Conservation (phyloP, 2,797 vertebrate genomes). For the Poeciliopsis infans region DNA sequence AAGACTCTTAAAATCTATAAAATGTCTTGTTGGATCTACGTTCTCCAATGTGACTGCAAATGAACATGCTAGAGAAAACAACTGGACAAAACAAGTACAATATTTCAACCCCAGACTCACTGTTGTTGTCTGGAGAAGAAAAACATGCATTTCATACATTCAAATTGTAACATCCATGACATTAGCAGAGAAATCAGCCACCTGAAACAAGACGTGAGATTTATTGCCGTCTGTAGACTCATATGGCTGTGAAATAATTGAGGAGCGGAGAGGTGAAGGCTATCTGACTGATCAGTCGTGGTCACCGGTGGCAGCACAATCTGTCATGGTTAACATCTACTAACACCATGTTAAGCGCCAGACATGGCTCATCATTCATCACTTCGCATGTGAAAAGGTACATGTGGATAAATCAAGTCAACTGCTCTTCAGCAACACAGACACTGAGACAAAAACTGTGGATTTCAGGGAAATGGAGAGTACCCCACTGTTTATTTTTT, state of each 20-base stretch:
- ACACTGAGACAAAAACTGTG: constrained; percentile 1
- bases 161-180: constrained; percentile 37
- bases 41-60: too few species aligned
- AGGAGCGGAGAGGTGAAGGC: constrained; percentile 49
- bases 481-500: not conserved
- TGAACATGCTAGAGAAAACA: not conserved
- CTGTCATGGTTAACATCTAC: constrained; percentile 72
- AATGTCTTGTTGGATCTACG: constrained; percentile 3
- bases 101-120: constrained; percentile 24
- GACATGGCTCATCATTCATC: constrained; percentile 63
- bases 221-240: constrained; percentile 56
- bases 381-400: constrained; percentile 26
- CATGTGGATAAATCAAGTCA: constrained; percentile 28
- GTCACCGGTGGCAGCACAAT: constrained; percentile 66
- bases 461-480: not conserved
- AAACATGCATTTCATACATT: constrained; percentile 23
- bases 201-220: constrained; percentile 60
- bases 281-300: constrained; percentile 65
- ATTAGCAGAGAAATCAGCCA: constrained; percentile 56
- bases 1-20: not conserved
- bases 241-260: constrained; percentile 59
- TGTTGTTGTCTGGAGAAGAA: constrained; percentile 18
- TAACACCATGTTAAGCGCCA: constrained; percentile 61
- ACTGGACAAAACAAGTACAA: not conserved
- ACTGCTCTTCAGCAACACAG: not conserved